Conservation (phyloP, 2,888 invertebrate genomes). For the Bimastos eiseni region DNA sequence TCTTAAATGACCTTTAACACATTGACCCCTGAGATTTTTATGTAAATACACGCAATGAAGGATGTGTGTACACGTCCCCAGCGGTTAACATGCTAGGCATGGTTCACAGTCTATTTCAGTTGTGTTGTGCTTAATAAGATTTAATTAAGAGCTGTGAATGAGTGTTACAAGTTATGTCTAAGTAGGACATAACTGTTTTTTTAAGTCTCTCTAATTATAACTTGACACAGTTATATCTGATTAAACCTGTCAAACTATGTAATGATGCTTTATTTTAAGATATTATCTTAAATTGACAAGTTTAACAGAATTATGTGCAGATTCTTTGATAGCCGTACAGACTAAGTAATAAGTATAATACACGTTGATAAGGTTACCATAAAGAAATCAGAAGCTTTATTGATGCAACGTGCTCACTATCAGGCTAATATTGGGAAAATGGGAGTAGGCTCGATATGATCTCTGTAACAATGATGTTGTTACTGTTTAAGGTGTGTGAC, state of each 20-base stretch:
- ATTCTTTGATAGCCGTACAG: not conserved
- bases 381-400: not conserved
- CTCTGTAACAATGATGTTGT: not conserved
- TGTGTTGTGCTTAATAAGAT: not conserved
- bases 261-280: not conserved
- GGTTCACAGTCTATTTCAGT: not conserved
- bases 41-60: too few species aligned
- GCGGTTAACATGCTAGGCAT: too few species aligned
- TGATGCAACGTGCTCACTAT: not conserved
- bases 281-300: not conserved
- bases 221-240: not conserved
- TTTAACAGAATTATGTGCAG: not conserved
- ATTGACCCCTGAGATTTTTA: too few species aligned
- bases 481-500: not conserved
- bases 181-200: not conserved
- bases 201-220: not conserved
- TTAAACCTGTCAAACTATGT: not conserved
- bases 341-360: not conserved
- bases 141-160: not conserved
- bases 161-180: not conserved
- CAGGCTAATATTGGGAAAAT: not conserved
- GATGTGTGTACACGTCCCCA: too few species aligned
- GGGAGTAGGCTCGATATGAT: not conserved
- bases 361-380: not conserved
- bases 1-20: conserved; percentile 9